Base-by-base conservation (phyloP, 2,888 invertebrate species). In the Tuta absoluta region DNA sequence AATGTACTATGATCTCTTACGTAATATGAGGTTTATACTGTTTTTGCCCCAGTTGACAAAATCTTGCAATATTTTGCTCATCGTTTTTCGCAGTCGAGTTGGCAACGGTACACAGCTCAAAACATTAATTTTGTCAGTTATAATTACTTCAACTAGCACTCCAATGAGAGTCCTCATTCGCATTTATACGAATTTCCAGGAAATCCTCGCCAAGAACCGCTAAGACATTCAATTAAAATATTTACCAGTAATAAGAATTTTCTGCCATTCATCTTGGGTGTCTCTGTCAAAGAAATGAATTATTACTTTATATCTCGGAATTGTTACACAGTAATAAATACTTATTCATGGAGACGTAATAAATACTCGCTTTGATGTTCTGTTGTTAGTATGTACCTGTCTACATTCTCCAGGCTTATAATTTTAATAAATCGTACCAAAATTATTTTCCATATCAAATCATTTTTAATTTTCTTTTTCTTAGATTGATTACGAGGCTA, bases 201-300 rank as follows among this genome's bases (percentile, higher is more conserved):
- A 53, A 53, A 23, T 2, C 14, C 23, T 33, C 24, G 3, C 37
- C 49, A 17, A 61, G 17, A 61, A 24, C 45, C 33, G 12, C 14
- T 53, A 19, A 28, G 62, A 19, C 33, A 24, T 41, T 63, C 23
- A 62, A 62, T 63, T 63, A 63, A 56, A 63, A 53, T 56, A 28
- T 24, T 41, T 38, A 24, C 45, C 56, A 38, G 63, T 63, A 63
- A 63, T 38, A 56, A 63, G 63, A 63, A 63, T 56, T 63, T 45
- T 17, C 19, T n/a, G 7, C 63, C 38, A 63, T 63, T 41, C 14
- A 45, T 60, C 60, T 45, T 41, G 7, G 1, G 11, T 41, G 21
- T 14, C 23, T 19, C 21, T 14, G 19, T 21, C 19, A 59, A 24
- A 45, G 24, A 60, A 45, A 60, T 60, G 45, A 60, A 60, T n/a